Evolutionary conservation across 2,888 invertebrate genomes (phyloP), one percentile per base, ranked within the genome.

Genomic region (Ochlodes sylvanus): DNA sequence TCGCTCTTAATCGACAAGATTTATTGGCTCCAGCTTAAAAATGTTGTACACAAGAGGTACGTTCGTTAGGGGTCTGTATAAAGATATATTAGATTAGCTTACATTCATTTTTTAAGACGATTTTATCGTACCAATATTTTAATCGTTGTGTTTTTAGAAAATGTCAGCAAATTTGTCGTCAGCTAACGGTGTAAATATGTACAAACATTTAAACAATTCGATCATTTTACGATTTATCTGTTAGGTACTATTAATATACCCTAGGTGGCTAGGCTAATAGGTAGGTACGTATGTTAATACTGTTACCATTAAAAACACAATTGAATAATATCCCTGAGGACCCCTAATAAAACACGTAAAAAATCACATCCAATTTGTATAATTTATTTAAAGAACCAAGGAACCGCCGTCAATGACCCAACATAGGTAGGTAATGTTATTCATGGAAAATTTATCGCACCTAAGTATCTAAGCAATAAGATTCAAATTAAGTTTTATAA

Each of bases 361-460:
- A 78, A 79, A 79, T 77, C 70, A 70, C 73, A 72, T 73, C 70
- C 80, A 76, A 81, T 81, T 81, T 81, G 79, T 82, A 78, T 75
- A 80, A 80, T 79, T 80, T 79, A 79, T 77, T 75, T 74, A 63
- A 68, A 42, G 66, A 70, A 69, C 69, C 50, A 50, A 64, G 56
- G 63, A 57, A 71, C 58, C 55, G 17, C n/a, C 56, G 44, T 38
- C 56, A 56, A 64, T 64, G 64, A 21, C 64, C 64, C 47, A 64
- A n/a, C n/a, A n/a, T n/a, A n/a, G n/a, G n/a, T 38, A 57, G 57
- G 47, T 5, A 38, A 17, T 9, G 7, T 12, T 44, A 12, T n/a
- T n/a, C 0, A 47, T 4, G 7, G 5, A 64, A 44, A 38, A 47
- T 17, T 15, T 1, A 38, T 2, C 10, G 10, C 3, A 6, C 9